Percentiles rank a stretch among this genome's conserved stretches.
These are phyloP conservation scores for Heliconius ethilla DNA, from an alignment of 2,888 invertebrate species.

Conservation along the genomic window DNA sequence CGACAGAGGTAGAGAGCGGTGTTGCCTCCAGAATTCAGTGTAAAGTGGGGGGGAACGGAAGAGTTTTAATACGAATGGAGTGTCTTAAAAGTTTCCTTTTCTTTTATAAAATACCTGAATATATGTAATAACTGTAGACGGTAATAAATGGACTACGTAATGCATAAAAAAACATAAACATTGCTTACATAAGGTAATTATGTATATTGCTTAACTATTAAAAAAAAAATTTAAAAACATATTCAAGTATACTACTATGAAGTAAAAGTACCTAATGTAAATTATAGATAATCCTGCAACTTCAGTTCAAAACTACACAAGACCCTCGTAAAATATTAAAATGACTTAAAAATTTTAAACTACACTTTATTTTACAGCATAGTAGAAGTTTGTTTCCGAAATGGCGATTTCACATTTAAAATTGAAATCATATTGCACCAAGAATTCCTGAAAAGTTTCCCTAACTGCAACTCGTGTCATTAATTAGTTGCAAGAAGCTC, in stretches of 20 bases:
- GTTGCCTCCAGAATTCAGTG: too few species aligned
- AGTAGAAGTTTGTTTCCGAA: slow-evolving; percentile 18
- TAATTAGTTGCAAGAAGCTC: slow-evolving; percentile 35
- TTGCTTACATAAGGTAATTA: too few species aligned
- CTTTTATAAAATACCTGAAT: too few species aligned
- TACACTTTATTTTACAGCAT: slow-evolving; percentile 5
- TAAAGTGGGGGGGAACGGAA: too few species aligned
- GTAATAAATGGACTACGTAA: too few species aligned
- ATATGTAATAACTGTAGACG: too few species aligned
- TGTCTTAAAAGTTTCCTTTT: too few species aligned
- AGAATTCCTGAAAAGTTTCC: slow-evolving; percentile 34
- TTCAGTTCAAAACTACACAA: slow-evolving; percentile 10
- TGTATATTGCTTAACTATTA: too few species aligned
- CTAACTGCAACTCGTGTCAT: slow-evolving; percentile 33
- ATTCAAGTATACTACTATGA: background rate
- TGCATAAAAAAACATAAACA: too few species aligned
- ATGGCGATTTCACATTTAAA: slow-evolving; percentile 31
- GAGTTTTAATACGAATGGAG: too few species aligned
- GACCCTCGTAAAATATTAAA: slow-evolving; percentile 5
- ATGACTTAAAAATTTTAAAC: slow-evolving; percentile 1
- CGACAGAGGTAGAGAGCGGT: too few species aligned
- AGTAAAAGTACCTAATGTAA: background rate
- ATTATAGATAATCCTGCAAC: slow-evolving; percentile 2
- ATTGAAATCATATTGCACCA: slow-evolving; percentile 36
- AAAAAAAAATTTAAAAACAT: background rate